A percentile compares a stretch with the other conserved stretches of the same genome.
These are phyloP conservation scores for Rhynchomys soricoides DNA, from an alignment of 2,113 vertebrate species.

Conservation along the genomic window DNA sequence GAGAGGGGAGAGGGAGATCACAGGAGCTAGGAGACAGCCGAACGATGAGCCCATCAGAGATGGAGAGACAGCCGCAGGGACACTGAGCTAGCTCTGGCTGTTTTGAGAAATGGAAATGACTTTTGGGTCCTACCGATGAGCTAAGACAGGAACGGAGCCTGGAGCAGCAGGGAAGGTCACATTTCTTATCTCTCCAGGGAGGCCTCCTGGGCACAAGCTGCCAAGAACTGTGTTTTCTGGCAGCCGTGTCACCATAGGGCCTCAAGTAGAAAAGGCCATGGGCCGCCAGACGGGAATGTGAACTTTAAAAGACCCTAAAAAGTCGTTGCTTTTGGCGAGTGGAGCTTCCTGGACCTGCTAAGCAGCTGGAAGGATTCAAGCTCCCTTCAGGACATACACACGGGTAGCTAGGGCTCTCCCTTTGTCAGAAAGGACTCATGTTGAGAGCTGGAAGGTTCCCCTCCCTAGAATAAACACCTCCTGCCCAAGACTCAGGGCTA, in stretches of 20 bases:
- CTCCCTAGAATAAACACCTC: background rate
- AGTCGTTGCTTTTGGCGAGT: background rate
- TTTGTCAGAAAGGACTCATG: background rate
- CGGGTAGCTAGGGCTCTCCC: background rate
- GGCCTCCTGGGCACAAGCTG: background rate
- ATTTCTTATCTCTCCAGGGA: background rate
- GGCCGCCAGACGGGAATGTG: background rate
- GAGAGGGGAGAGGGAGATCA: background rate
- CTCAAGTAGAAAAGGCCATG: background rate
- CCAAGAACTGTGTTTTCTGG: background rate
- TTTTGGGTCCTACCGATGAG: background rate
- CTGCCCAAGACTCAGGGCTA: background rate
- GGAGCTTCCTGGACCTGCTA: background rate
- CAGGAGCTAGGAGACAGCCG: background rate
- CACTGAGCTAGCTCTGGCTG: background rate
- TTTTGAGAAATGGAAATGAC: slow-evolving; percentile 16
- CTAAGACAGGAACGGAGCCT: background rate
- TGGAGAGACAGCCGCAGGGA: background rate
- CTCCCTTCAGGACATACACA: background rate
- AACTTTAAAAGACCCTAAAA: background rate
- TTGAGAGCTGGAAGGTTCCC: background rate
- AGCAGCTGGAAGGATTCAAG: background rate
- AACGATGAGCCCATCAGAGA: background rate
- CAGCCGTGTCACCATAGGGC: background rate
- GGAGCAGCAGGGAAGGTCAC: background rate